phyloP scores from a whole-genome alignment of 2,113 vertebrate genomes.

The Otis tarda region DNA sequence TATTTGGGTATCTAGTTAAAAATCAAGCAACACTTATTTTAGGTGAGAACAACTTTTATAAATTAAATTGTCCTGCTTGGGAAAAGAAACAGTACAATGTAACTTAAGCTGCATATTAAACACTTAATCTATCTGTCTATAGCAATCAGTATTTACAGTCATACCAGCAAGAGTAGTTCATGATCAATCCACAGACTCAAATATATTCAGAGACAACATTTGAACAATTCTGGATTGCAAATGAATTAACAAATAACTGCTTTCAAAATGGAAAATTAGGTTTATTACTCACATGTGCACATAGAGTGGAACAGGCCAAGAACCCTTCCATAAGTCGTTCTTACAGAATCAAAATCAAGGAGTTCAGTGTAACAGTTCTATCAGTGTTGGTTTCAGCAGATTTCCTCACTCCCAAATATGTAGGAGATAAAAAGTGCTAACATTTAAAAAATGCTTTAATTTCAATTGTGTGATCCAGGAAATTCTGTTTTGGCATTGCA shows the following conservation, averaged over 20 bases:
- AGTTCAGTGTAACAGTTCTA: not conserved
- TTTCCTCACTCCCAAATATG: not conserved
- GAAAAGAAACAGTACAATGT: not conserved
- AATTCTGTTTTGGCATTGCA: not conserved
- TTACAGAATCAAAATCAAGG: not conserved
- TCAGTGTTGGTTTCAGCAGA: not conserved
- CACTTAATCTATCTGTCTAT: not conserved
- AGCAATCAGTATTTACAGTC: not conserved
- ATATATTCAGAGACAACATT: not conserved
- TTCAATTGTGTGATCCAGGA: not conserved
- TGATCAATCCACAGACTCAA: not conserved
- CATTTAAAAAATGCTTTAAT: not conserved
- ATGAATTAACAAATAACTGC: not conserved
- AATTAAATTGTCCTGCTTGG: not conserved
- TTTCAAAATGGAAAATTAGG: not conserved
- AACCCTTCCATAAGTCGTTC: not conserved
- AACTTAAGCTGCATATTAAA: not conserved
- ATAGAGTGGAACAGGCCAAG: not conserved
- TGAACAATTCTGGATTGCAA: not conserved
- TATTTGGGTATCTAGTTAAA: not conserved
- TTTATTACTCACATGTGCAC: not conserved
- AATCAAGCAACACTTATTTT: not conserved
- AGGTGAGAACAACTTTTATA: not conserved
- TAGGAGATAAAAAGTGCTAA: not conserved
- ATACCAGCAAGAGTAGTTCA: not conserved